Base-by-base conservation (phyloP, 2,888 invertebrate genomes). In the Onchidella celtica region DNA sequence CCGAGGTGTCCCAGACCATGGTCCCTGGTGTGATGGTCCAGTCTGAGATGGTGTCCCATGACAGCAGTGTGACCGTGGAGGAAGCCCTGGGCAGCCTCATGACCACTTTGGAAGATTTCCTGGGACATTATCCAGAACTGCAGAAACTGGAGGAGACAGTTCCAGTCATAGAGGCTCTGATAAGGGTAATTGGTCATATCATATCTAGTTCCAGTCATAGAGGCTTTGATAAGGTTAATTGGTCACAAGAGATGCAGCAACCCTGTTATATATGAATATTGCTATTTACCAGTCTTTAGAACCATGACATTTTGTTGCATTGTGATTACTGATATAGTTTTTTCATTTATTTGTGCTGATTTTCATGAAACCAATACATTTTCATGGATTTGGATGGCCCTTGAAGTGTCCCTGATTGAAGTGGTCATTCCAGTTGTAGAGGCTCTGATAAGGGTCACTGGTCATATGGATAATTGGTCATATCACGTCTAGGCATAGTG, bases 101-200 rank as follows among this genome's bases (percentile, higher is more conserved):
- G 73, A 89, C 92, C 9, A 86, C 90, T 1, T 85, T 94, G 73
- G 94, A 94, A 86, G 94, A 94, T 87, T 93, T 94, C 85, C 93
- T 93, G 81, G 94, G 94, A 57, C 93, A 93, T 83, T 94, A 93
- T 87, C 86, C 91, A 9, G 94, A 94, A 83, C 86, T 94, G 83
- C 91, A 93, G 84, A 89, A 89, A 36, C 86, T 94, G 79, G 93
- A 94, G 86, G 90, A 92, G 78, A 89, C 92, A 36, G 88, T 93
- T 11, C 87, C 89, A 55, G 87, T 89, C 32, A 85, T 94, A 47
- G 92, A 93, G 81, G 87, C 90, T 72, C 85, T 93, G 76, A 87
- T 93, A 29, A 89, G 91, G 89, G 94, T 94, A 87, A 86, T 89
- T 76, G 3, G 11, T 38, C 47, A 9, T 57, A 55, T 17, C 6